Base-by-base conservation (phyloP, 2,113 vertebrate species). In the Conger conger region DNA sequence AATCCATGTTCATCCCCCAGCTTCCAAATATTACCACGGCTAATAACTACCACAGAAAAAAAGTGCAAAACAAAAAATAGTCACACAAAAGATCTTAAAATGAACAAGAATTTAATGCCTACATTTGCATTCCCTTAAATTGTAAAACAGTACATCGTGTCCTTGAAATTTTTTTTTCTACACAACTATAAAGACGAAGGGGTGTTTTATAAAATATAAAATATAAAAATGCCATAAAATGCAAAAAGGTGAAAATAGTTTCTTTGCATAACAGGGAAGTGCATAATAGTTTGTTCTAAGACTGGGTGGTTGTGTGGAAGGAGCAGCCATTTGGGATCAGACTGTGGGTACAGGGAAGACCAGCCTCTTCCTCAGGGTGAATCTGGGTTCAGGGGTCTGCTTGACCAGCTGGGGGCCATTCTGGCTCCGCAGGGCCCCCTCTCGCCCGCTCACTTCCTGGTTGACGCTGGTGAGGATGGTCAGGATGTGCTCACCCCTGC, bases 391-490 rank as follows among this genome's bases (percentile, higher is more conserved):
- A 11, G 97, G 94, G 93, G 97, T 97, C 92, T 98, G 97, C 63
- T 96, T 97, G 0, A 0, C 85, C 79, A 1, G 77, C 3, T 91
- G 89, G 0, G 17, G 0, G 13, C 18, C 11, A 6, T 45, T 0
- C 0, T 83, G 82, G 0, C 1, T 45, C 0, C 0, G 8, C 36
- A 90, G 27, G 0, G 2, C 0, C 0, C 6, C 76, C 63, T 92
- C 91, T 40, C 94, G 95, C 80, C 27, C 82, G 88, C 95, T 95
- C 11, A 99, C 96, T 5, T 96, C 94, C 18, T 86, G 1, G 84
- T 98, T 99, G 79, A 99, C 97, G 0, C 85, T 87, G 9, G 88
- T 92, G 86, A 99, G 93, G 88, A 97, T 97, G 85, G 92, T 90
- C 18, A 87, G 89, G 54, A 98, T 84, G 76, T 97, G 95, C 16